A percentile compares a stretch with the other conserved stretches of the same genome.
Conservation (phyloP, 2,888 invertebrate genomes). For the Argynnis bischoffii region DNA sequence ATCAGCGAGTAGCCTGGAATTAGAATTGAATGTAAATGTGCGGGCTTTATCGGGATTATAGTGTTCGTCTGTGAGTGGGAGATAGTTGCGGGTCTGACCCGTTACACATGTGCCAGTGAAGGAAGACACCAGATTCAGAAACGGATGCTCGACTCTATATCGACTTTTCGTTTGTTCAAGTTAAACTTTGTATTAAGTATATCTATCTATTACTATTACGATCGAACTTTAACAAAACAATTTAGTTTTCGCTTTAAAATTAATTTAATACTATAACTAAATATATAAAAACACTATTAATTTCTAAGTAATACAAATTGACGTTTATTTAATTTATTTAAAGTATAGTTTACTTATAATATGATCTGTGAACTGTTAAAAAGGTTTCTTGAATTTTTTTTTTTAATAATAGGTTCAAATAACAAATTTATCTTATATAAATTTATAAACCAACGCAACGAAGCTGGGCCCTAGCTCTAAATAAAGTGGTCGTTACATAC, state of each 20-base stretch:
- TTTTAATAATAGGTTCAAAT: not conserved
- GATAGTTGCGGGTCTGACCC: constrained; percentile 74
- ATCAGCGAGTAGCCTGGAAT: constrained; percentile 76
- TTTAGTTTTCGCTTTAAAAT: too few relatives aligned
- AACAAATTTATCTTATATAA: not conserved
- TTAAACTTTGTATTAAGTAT: too few relatives aligned
- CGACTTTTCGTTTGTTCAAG: too few relatives aligned
- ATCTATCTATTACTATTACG: too few relatives aligned
- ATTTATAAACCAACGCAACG: not conserved
- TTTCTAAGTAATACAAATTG: too few relatives aligned
- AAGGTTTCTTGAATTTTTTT: too few relatives aligned
- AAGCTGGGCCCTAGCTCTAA: constrained; percentile 43
- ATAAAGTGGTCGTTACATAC: constrained; percentile 50
- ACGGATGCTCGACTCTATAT: not conserved
- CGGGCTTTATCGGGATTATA: constrained; percentile 84
- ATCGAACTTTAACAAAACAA: too few relatives aligned
- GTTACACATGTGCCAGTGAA: constrained; percentile 59
- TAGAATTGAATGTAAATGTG: constrained; percentile 84
- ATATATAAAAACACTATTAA: too few relatives aligned
- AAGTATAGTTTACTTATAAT: too few relatives aligned
- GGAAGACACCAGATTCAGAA: constrained; percentile 40
- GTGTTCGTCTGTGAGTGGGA: constrained; percentile 79
- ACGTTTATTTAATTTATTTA: too few relatives aligned
- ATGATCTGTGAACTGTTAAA: too few relatives aligned
- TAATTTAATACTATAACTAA: too few relatives aligned